A percentile compares a stretch with the other conserved stretches of the same genome.
These are phyloP conservation scores for Oscheius sp. DNA, from an alignment of 2,888 invertebrate species.

Conservation along the genomic window DNA sequence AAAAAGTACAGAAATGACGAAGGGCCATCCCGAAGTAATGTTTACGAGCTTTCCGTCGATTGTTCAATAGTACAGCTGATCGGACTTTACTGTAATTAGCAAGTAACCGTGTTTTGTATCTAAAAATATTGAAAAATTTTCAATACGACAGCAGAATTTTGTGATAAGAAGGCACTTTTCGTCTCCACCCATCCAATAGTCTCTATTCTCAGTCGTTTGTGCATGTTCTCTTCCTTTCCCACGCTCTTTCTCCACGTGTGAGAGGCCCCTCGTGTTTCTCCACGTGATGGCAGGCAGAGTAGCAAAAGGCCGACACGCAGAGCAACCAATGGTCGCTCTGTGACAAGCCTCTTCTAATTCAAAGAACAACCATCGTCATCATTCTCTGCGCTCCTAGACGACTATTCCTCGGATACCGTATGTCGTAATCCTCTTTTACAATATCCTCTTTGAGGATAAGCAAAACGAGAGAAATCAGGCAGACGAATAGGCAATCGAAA, in stretches of 20 bases:
- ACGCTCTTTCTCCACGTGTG: constrained; percentile 7
- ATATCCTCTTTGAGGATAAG: neutral
- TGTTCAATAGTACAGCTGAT: too few species aligned
- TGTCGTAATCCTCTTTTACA: neutral
- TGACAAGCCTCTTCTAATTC: constrained; percentile 19
- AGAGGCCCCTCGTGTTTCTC: constrained; percentile 4
- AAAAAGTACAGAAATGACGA: too few species aligned
- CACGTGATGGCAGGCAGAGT: constrained; percentile 11
- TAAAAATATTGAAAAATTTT: too few species aligned
- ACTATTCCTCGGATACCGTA: constrained; percentile 20
- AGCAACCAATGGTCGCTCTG: constrained; percentile 17
- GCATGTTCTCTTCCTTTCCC: neutral
- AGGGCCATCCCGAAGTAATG: too few species aligned
- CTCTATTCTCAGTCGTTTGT: neutral
- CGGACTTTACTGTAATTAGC: too few species aligned
- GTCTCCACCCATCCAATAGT: neutral
- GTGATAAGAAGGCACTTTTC: constrained; percentile 5
- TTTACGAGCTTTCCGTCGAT: too few species aligned
- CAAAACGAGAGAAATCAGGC: neutral
- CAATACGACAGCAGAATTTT: too few species aligned
- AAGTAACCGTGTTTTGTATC: too few species aligned
- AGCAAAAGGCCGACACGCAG: constrained; percentile 19
- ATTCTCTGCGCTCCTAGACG: constrained; percentile 25
- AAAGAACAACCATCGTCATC: constrained; percentile 29
- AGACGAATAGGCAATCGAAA: neutral